These are phyloP conservation scores for Tautogolabrus adspersus DNA, from an alignment of 2,113 vertebrate genomes.

Conservation along the genomic window DNA sequence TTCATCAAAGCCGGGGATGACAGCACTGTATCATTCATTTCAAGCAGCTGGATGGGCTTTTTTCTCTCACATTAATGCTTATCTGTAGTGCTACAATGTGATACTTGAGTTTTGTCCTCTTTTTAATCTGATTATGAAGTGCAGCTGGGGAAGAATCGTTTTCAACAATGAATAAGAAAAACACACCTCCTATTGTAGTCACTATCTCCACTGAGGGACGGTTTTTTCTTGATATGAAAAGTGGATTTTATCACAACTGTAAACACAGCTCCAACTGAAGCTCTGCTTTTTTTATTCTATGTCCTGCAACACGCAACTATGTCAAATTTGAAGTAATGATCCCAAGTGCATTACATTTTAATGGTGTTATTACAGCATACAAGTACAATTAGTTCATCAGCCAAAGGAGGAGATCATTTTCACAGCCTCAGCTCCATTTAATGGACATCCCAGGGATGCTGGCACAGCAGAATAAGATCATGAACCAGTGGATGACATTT, in stretches of 20 bases:
- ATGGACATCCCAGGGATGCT: slow-evolving; percentile 67
- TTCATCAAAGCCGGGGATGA: slow-evolving; percentile 69
- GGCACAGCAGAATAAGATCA: slow-evolving; percentile 65
- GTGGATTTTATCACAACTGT: slow-evolving; percentile 34
- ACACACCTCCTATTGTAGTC: slow-evolving; percentile 18
- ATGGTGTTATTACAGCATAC: slow-evolving; percentile 76
- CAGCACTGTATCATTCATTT: slow-evolving; percentile 57
- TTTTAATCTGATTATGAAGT: slow-evolving; percentile 53
- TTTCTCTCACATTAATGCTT: slow-evolving; percentile 42
- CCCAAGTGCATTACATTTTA: slow-evolving; percentile 75
- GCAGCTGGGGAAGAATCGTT: slow-evolving; percentile 23
- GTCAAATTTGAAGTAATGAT: slow-evolving; percentile 72
- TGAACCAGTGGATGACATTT: slow-evolving; percentile 54
- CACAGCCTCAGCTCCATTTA: slow-evolving; percentile 65
- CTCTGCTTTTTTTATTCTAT: slow-evolving; percentile 49
- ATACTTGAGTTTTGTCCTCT: slow-evolving; percentile 31
- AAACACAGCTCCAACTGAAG: slow-evolving; percentile 21
- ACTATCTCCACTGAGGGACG: slow-evolving; percentile 12
- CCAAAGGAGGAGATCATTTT: slow-evolving; percentile 76
- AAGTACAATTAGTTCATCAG: slow-evolving; percentile 76
- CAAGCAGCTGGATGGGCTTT: slow-evolving; percentile 31
- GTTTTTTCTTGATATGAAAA: slow-evolving; percentile 35
- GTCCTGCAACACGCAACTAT: slow-evolving; percentile 52
- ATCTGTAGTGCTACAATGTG: slow-evolving; percentile 33
- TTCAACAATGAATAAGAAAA: slow-evolving; percentile 19